These are phyloP conservation scores for Gari tellinella DNA, from an alignment of 2,888 invertebrate genomes.

Conservation along the genomic window DNA sequence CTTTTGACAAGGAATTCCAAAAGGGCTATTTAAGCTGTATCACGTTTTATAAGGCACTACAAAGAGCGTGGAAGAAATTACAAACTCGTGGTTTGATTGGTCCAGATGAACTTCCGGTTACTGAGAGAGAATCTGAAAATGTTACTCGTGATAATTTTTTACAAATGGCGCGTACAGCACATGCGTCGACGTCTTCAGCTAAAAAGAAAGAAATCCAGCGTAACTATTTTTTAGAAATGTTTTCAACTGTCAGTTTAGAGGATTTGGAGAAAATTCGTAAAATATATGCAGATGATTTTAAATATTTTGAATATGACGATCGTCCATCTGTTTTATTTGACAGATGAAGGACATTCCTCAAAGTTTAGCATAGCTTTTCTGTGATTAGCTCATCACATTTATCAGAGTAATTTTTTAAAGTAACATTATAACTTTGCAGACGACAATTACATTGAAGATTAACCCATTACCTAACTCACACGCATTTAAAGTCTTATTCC, in stretches of 20 bases:
- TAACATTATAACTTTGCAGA: too few species aligned
- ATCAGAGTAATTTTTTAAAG: too few species aligned
- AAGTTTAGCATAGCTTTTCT: too few species aligned
- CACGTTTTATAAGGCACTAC: background rate
- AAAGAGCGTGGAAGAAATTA: slow-evolving; percentile 25
- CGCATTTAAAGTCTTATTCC: too few species aligned
- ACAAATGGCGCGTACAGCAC: slow-evolving; percentile 27
- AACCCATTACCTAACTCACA: too few species aligned
- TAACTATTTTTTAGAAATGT: slow-evolving; percentile 10
- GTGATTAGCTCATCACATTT: too few species aligned
- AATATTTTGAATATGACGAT: slow-evolving; percentile 32
- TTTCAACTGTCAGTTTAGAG: slow-evolving; percentile 7
- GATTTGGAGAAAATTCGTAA: slow-evolving; percentile 17
- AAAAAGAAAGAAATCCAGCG: slow-evolving; percentile 19
- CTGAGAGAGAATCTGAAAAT: background rate
- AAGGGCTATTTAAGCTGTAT: slow-evolving; percentile 7
- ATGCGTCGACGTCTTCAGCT: slow-evolving; percentile 1
- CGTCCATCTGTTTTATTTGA: slow-evolving; percentile 20
- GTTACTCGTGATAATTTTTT: slow-evolving; percentile 26
- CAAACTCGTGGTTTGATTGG: slow-evolving; percentile 30
- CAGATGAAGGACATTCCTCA: too few species aligned
- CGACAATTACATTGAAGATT: too few species aligned
- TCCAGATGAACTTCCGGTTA: background rate
- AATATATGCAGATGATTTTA: slow-evolving; percentile 33
- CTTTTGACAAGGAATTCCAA: slow-evolving; percentile 15